Evolutionary conservation across 2,888 invertebrate species (phyloP).

Genomic region (Spodoptera exigua): DNA sequence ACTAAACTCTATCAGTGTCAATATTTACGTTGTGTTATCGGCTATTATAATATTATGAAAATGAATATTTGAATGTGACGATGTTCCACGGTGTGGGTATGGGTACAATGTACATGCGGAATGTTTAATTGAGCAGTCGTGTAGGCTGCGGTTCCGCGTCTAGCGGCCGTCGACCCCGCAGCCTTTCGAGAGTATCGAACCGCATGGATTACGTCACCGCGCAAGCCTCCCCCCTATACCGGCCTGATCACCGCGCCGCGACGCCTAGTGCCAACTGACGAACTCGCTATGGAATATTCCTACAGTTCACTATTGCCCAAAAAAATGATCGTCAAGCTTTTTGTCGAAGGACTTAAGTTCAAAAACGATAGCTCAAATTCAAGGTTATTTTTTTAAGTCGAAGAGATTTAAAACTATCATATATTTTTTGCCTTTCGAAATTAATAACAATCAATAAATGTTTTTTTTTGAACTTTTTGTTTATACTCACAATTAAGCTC

Average conservation of each 20-base stretch:
- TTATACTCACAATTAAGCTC: constrained; percentile 15
- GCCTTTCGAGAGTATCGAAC: constrained; percentile 85
- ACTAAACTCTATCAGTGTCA: constrained; percentile 27
- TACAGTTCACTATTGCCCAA: constrained; percentile 57
- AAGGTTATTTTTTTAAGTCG: constrained; percentile 35
- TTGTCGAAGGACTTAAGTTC: constrained; percentile 37
- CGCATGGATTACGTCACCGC: constrained; percentile 84
- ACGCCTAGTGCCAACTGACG: constrained; percentile 62
- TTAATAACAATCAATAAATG: constrained; percentile 18
- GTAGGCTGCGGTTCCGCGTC: constrained; percentile 86
- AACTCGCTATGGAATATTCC: constrained; percentile 68
- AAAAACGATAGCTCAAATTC: constrained; percentile 33
- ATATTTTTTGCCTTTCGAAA: constrained; percentile 32
- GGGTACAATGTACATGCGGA: constrained; percentile 75
- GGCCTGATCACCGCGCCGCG: constrained; percentile 56
- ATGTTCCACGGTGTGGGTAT: constrained; percentile 59
- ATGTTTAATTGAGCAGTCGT: constrained; percentile 85
- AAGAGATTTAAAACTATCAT: constrained; percentile 28
- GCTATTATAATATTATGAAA: constrained; percentile 31
- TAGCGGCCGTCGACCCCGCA: constrained; percentile 85
- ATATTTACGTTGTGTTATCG: constrained; percentile 19
- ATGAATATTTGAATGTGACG: constrained; percentile 52
- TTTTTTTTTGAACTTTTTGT: constrained; percentile 32
- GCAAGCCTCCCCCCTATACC: constrained; percentile 72
- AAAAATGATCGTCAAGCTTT: constrained; percentile 57